Conservation (phyloP, 2,888 invertebrate species). For the Hofmannophila pseudospretella region DNA sequence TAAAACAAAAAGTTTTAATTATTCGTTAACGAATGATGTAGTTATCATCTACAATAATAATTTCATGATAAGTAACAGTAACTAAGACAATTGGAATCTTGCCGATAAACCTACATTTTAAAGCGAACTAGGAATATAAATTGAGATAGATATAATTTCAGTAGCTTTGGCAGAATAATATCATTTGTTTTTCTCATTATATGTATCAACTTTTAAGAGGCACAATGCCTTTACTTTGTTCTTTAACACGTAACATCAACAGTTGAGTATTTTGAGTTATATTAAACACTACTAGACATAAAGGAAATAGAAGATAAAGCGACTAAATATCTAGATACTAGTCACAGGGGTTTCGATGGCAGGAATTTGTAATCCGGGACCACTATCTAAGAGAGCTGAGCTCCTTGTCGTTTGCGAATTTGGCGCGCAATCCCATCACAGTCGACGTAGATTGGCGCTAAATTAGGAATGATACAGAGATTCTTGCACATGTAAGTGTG, state of each 20-base stretch:
- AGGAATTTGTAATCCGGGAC: slow-evolving; percentile 29
- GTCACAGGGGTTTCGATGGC: slow-evolving; percentile 26
- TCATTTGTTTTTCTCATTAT: slow-evolving; percentile 46
- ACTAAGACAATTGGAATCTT: slow-evolving; percentile 71
- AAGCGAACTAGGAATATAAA: slow-evolving; percentile 76
- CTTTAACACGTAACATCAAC: slow-evolving; percentile 23
- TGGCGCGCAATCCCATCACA: slow-evolving; percentile 28
- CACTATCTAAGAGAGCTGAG: slow-evolving; percentile 48
- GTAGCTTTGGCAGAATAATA: slow-evolving; percentile 74
- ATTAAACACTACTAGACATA: slow-evolving; percentile 30
- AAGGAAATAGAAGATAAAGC: slow-evolving; percentile 27
- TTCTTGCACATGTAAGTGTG: slow-evolving; percentile 61
- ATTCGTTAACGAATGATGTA: slow-evolving; percentile 38
- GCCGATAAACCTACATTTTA: slow-evolving; percentile 72
- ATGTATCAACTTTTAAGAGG: slow-evolving; percentile 25
- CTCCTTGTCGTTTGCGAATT: slow-evolving; percentile 29
- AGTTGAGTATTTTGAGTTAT: slow-evolving; percentile 53
- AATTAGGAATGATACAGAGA: slow-evolving; percentile 43
- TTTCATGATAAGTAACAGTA: slow-evolving; percentile 57
- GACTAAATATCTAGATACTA: slow-evolving; percentile 21
- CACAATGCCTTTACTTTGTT: slow-evolving; percentile 14
- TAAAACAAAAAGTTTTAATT: slow-evolving; percentile 37
- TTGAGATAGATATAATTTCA: slow-evolving; percentile 75
- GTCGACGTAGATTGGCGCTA: slow-evolving; percentile 15
- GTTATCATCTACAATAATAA: slow-evolving; percentile 53